phyloP scores from a whole-genome alignment of 1,140 invertebrate genomes.

The Drosophila subpulchrella region DNA sequence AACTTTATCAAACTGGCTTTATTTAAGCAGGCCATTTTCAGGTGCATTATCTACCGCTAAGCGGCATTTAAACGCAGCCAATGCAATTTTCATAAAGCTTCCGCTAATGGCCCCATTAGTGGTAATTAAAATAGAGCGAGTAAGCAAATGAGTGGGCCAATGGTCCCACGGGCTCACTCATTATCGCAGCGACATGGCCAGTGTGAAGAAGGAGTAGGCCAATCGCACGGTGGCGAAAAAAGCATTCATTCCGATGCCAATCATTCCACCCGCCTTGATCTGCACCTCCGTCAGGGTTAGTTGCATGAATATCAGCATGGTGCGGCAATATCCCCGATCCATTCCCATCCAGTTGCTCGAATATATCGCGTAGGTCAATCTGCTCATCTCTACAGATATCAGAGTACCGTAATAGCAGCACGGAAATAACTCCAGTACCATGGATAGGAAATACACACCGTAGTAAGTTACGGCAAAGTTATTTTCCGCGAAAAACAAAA shows the following conservation, averaged over 20 bases:
- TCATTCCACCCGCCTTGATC: slow-evolving; percentile 31
- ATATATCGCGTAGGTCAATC: slow-evolving; percentile 36
- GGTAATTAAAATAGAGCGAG: slow-evolving; percentile 51
- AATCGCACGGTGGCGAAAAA: slow-evolving; percentile 39
- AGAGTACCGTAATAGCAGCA: slow-evolving; percentile 46
- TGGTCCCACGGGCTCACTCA: slow-evolving; percentile 9
- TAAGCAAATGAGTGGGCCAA: slow-evolving; percentile 28
- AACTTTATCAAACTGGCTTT: background rate
- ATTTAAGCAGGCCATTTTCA: background rate
- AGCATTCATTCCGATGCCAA: slow-evolving; percentile 45
- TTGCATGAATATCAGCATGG: slow-evolving; percentile 29
- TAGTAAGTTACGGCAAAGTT: slow-evolving; percentile 18
- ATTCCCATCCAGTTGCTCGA: slow-evolving; percentile 40
- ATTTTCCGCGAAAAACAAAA: slow-evolving; percentile 44
- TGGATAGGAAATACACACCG: slow-evolving; percentile 31
- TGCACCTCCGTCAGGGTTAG: slow-evolving; percentile 27
- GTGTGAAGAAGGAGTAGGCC: slow-evolving; percentile 33
- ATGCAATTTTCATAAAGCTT: slow-evolving; percentile 62
- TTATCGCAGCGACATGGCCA: slow-evolving; percentile 49
- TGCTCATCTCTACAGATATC: slow-evolving; percentile 27
- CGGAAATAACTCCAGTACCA: slow-evolving; percentile 39
- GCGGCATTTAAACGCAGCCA: slow-evolving; percentile 62
- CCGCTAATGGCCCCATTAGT: slow-evolving; percentile 55
- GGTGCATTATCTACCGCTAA: slow-evolving; percentile 34
- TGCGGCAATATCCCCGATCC: slow-evolving; percentile 19